Evolutionary conservation across 2,797 vertebrate genomes (phyloP).

Genomic region (Squalus acanthias): DNA sequence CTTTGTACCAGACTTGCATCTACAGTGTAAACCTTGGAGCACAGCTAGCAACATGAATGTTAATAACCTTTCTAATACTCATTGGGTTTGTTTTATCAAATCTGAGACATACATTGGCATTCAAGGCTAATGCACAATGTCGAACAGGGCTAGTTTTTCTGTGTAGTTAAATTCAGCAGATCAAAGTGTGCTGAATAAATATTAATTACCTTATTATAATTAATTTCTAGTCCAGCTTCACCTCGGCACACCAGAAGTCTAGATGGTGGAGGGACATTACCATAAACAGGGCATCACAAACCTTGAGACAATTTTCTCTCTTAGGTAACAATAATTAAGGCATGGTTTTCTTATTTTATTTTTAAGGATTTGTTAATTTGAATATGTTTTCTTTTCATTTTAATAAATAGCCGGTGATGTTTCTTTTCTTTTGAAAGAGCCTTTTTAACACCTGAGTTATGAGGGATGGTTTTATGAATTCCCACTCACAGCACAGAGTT

Average conservation of each 20-base stretch:
- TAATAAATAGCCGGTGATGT: neutral
- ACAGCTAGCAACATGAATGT: neutral
- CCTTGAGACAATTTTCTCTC: neutral
- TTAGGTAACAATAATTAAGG: neutral
- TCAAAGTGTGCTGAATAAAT: neutral
- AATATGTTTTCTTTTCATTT: neutral
- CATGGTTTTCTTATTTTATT: neutral
- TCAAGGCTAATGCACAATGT: constrained; percentile 25
- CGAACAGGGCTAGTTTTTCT: neutral
- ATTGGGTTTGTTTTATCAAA: constrained; percentile 11
- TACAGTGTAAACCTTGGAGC: neutral
- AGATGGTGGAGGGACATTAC: neutral
- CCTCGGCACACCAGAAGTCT: neutral
- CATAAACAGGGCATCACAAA: neutral
- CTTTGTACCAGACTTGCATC: neutral
- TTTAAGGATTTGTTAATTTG: neutral
- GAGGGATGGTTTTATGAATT: neutral
- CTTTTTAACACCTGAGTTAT: neutral
- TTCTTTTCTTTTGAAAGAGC: neutral
- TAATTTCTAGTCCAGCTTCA: neutral
- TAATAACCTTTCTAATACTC: neutral
- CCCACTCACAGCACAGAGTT: neutral
- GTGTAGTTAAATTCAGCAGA: neutral
- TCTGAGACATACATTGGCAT: neutral
- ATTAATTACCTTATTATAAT: constrained; percentile 27